These are phyloP conservation scores for Parambassis ranga DNA, from an alignment of 2,797 vertebrate genomes.

Conservation along the genomic window DNA sequence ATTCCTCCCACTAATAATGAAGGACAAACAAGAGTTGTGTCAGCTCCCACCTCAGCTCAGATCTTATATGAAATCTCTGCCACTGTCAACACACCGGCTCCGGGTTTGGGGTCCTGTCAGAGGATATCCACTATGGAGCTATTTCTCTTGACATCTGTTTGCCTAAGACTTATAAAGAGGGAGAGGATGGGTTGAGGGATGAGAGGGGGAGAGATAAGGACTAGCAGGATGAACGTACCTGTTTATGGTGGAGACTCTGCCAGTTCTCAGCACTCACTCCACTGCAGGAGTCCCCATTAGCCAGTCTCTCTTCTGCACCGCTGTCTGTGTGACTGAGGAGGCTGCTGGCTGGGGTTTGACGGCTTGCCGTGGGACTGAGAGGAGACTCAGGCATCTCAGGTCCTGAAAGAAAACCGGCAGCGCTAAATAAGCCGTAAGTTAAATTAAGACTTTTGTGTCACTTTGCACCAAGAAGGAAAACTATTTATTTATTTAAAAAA, in stretches of 20 bases:
- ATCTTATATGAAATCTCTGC: constrained; percentile 92
- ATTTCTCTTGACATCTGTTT: constrained; percentile 45
- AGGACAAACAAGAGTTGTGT: constrained; percentile 94
- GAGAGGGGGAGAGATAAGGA: constrained; percentile 7
- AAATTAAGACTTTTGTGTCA: neutral
- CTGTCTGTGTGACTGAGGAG: constrained; percentile 60
- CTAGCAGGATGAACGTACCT: constrained; percentile 53
- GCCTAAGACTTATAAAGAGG: constrained; percentile 25
- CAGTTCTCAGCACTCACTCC: constrained; percentile 53
- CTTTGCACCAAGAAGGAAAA: neutral
- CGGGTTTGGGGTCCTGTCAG: constrained; percentile 44
- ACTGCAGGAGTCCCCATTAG: constrained; percentile 65
- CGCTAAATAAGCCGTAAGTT: constrained; percentile 4
- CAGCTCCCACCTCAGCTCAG: constrained; percentile 89
- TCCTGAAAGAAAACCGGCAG: constrained; percentile 24
- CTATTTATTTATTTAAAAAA: neutral
- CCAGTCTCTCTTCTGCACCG: constrained; percentile 26
- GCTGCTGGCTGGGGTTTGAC: constrained; percentile 66
- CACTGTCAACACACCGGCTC: constrained; percentile 87
- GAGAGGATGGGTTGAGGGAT: neutral
- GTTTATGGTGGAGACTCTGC: constrained; percentile 63
- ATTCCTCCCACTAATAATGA: constrained; percentile 91
- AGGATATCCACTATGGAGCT: constrained; percentile 39
- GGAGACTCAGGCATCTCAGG: constrained; percentile 71
- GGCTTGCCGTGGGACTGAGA: constrained; percentile 60